Evolutionary conservation across 2,888 invertebrate genomes (phyloP), one percentile per base, ranked within the genome.

Genomic region (Lingula anatina): DNA sequence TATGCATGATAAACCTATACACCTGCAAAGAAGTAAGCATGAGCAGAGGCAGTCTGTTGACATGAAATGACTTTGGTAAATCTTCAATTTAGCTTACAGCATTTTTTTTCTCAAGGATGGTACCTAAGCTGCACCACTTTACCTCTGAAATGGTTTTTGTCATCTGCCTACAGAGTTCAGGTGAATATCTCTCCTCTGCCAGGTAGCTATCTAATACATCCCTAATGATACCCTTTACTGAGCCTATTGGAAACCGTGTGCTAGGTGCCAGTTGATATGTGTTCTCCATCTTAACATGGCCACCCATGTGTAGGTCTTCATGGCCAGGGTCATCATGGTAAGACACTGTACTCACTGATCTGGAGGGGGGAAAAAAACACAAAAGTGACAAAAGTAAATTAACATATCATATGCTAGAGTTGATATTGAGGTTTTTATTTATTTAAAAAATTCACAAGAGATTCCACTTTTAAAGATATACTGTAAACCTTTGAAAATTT

Each of bases 131-230:
- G n/a, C n/a, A n/a, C n/a, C n/a, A n/a, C n/a, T 49, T 49, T 56
- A 75, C 75, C 62, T 75, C 74, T 47, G 73, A 71, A 12, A 75
- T 61, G n/a, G 71, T 75, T 60, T 75, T 75, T 5, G 71, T 67
- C 74, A 75, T 73, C 50, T 72, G 70, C 44, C 68, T 54, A 55
- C 74, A 74, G 4, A 75, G 59, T 48, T 75, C 73, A 25, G 72
- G 69, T 52, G 74, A 71, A 49, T 75, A 75, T 51, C 62, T 63
- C 45, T 75, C 74, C 45, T 74, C 72, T 5, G 64, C 60, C 25
- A 75, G 56, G 47, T 74, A 75, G 18, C 70, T 64, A 31, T 73
- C 70, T 37, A 75, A 54, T 0, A 72, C 72, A 43, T 75, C 75
- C 46, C 60, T 62, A 25, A 75, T 68, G 41, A 75, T 66, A 45